Evolutionary conservation across 2,888 invertebrate species (phyloP).

Genomic region (Magallana nippona): DNA sequence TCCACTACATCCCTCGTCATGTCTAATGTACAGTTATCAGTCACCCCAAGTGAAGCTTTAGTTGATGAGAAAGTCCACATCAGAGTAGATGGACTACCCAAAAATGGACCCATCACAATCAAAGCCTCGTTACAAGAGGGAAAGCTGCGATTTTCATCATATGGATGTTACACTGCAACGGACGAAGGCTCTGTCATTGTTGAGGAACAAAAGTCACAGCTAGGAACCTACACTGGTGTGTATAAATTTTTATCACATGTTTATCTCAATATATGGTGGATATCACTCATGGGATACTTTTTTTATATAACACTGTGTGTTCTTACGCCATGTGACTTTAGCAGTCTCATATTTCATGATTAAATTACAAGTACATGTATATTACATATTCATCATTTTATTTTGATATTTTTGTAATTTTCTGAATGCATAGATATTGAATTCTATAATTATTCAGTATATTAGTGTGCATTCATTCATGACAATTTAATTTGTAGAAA

Average conservation of each 20-base stretch:
- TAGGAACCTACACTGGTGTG: constrained; percentile 60
- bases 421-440: too few relatives aligned
- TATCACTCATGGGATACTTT: too few relatives aligned
- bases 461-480: too few relatives aligned
- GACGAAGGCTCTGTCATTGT: constrained; percentile 52
- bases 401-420: too few relatives aligned
- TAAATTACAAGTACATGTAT: too few relatives aligned
- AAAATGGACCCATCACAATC: constrained; percentile 51
- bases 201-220: constrained; percentile 47
- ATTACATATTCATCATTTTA: too few relatives aligned
- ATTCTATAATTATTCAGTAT: too few relatives aligned
- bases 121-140: constrained; percentile 53
- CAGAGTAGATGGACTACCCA: constrained; percentile 48
- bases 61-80: constrained; percentile 57
- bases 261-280: too few relatives aligned
- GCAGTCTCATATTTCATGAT: too few relatives aligned
- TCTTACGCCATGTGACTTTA: too few relatives aligned
- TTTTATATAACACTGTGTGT: too few relatives aligned
- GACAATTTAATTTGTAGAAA: too few relatives aligned
- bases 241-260: neutral
- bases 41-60: constrained; percentile 39
- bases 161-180: constrained; percentile 53
- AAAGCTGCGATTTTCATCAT: constrained; percentile 51
- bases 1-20: neutral
- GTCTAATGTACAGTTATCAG: constrained; percentile 1